These are phyloP conservation scores for Sinhomidia bicolor DNA, from an alignment of 2,888 invertebrate genomes.

Conservation along the genomic window DNA sequence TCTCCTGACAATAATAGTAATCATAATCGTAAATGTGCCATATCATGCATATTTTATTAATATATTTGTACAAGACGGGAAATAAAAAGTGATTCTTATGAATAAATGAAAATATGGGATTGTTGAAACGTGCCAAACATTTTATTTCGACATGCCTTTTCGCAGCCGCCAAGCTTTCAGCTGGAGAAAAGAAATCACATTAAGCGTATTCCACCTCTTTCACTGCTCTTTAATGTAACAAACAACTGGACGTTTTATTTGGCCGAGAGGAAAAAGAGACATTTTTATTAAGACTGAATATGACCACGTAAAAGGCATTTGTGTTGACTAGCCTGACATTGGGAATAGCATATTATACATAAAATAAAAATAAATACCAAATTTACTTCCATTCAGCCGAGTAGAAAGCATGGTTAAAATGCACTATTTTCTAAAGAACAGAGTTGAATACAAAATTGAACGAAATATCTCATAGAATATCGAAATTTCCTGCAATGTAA, in stretches of 20 bases:
- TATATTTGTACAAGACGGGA: conserved; percentile 8
- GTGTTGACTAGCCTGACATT: background rate
- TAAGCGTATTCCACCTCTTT: background rate
- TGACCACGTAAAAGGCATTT: background rate
- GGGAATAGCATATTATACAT: background rate
- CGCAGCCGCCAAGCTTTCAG: too few relatives aligned
- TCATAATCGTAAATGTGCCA: conserved; percentile 17
- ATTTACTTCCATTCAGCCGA: too few relatives aligned
- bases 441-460: too few relatives aligned
- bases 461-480: background rate
- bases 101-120: conserved; percentile 36
- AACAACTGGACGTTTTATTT: background rate
- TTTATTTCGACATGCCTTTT: background rate
- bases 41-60: conserved; percentile 8
- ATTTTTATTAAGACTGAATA: background rate
- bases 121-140: conserved; percentile 9
- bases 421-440: too few relatives aligned
- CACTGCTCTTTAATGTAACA: background rate
- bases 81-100: conserved; percentile 42
- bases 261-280: background rate
- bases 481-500: background rate
- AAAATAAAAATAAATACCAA: too few relatives aligned
- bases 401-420: too few relatives aligned
- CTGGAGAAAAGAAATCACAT: background rate
- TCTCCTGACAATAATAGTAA: background rate